phyloP scores from a whole-genome alignment of 2,113 vertebrate genomes.

The Microtus ochrogaster region DNA sequence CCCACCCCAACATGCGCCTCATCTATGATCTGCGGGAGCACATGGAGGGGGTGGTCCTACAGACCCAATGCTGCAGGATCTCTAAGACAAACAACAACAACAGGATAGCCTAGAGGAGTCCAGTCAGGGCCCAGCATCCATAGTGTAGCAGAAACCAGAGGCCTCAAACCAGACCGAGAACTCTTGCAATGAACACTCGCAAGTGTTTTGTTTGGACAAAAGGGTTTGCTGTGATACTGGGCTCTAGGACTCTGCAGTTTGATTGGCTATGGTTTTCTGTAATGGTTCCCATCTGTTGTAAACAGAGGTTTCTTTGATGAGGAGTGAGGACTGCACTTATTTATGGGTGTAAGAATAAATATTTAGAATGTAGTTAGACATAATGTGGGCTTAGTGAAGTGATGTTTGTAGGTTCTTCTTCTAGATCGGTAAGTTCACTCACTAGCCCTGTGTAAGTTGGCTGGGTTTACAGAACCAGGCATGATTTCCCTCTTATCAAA shows the following conservation, averaged over 20 bases:
- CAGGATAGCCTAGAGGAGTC: too few species aligned
- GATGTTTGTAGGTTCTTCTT: not conserved
- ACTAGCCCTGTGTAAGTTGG: not conserved
- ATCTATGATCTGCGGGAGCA: too few species aligned
- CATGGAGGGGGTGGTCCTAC: too few species aligned
- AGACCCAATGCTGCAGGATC: too few species aligned
- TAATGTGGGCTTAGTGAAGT: not conserved
- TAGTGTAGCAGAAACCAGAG: too few species aligned
- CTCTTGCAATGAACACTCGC: too few species aligned
- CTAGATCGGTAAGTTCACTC: not conserved
- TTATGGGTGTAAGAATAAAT: not conserved
- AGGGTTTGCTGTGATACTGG: not conserved
- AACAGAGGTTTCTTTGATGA: not conserved
- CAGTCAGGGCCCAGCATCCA: too few species aligned
- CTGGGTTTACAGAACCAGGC: not conserved
- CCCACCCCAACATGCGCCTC: too few species aligned
- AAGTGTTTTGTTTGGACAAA: too few species aligned
- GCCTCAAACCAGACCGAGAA: too few species aligned
- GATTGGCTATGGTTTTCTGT: not conserved
- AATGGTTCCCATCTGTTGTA: not conserved
- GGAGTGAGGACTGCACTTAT: not conserved
- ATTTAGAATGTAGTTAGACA: not conserved
- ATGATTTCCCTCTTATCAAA: not conserved
- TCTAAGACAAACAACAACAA: too few species aligned
- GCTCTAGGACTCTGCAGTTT: not conserved